Percentiles rank a stretch among this genome's conserved stretches.
Conservation (phyloP, 2,888 invertebrate species). For the Eilema griseolum region DNA sequence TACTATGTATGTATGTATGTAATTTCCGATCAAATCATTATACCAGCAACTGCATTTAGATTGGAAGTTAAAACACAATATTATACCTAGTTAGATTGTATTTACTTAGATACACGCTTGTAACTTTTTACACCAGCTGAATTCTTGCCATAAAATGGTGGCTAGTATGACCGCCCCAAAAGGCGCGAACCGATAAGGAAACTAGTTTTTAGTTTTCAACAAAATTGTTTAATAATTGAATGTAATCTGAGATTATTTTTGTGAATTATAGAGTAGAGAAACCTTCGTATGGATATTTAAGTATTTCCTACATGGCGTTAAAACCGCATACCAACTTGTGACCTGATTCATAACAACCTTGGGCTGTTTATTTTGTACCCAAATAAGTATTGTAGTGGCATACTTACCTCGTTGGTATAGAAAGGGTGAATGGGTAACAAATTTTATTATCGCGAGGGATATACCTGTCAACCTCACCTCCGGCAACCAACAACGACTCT, state of each 20-base stretch:
- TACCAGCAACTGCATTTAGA: too few relatives aligned
- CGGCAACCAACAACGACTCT: too few relatives aligned
- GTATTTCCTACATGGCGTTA: not conserved
- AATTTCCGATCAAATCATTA: too few relatives aligned
- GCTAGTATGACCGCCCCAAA: not conserved
- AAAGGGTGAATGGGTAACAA: not conserved
- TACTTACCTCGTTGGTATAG: not conserved
- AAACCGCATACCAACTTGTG: not conserved
- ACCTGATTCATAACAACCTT: not conserved
- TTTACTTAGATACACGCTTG: too few relatives aligned
- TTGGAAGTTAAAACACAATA: too few relatives aligned
- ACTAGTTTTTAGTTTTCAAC: not conserved
- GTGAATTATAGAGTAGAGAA: conserved; percentile 4
- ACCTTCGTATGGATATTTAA: not conserved
- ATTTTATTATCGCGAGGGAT: too few relatives aligned
- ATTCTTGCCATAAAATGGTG: not conserved
- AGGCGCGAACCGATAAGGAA: conserved; percentile 1
- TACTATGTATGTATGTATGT: too few relatives aligned
- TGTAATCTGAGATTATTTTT: not conserved
- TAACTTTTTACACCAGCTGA: not conserved
- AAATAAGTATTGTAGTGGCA: not conserved
- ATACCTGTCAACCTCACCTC: too few relatives aligned
- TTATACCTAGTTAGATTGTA: too few relatives aligned
- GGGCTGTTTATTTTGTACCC: not conserved
- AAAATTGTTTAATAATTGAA: conserved; percentile 4